These are phyloP conservation scores for Lasioglossum oenotherae DNA, from an alignment of 2,888 invertebrate genomes.

Conservation along the genomic window DNA sequence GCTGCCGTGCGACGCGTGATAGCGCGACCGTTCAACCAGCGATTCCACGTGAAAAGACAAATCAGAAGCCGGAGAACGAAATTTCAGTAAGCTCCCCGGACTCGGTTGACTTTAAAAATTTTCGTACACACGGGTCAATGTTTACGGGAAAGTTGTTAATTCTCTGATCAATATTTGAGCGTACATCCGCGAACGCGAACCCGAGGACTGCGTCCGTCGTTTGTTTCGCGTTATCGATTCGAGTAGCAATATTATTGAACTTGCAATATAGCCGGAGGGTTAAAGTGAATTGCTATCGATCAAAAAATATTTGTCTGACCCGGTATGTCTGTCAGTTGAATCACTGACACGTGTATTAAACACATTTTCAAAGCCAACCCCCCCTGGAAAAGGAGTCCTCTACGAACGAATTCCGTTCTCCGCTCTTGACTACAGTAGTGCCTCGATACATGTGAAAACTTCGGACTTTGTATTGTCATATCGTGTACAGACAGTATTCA, in stretches of 20 bases:
- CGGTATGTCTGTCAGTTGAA: neutral
- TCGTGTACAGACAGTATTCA: neutral
- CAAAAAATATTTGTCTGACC: neutral
- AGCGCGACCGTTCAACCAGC: neutral
- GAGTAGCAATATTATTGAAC: neutral
- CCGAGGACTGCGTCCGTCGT: neutral
- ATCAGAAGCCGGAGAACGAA: neutral
- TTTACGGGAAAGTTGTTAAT: neutral
- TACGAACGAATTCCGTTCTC: neutral
- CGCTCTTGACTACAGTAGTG: neutral
- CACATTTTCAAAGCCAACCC: neutral
- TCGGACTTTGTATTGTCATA: neutral
- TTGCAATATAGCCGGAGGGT: neutral
- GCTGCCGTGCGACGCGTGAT: constrained; percentile 4
- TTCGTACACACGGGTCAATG: neutral
- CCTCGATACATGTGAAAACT: neutral
- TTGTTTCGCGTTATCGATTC: neutral
- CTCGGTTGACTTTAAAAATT: neutral
- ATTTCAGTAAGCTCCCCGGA: neutral
- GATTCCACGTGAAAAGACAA: neutral
- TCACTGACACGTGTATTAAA: neutral
- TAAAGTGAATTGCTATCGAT: constrained; percentile 6
- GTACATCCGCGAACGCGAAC: neutral
- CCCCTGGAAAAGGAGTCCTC: neutral
- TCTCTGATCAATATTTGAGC: neutral